Conservation (phyloP, 2,113 vertebrate genomes). For the Rhinoderma darwinii region DNA sequence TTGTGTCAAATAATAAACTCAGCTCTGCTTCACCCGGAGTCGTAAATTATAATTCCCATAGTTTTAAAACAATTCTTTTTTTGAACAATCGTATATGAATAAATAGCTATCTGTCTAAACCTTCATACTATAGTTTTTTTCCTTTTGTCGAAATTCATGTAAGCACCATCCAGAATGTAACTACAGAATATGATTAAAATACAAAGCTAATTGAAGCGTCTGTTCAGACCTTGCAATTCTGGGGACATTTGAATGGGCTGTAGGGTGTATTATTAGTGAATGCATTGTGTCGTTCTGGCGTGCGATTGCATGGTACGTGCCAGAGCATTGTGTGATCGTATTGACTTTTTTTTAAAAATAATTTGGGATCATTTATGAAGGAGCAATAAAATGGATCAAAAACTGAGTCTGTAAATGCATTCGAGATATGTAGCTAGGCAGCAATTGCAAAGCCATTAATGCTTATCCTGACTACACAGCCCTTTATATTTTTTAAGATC, state of each 20-base stretch:
- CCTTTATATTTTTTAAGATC: slow-evolving; percentile 11
- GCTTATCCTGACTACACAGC: neutral
- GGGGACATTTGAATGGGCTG: slow-evolving; percentile 14
- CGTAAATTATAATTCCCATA: neutral
- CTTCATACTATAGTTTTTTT: neutral
- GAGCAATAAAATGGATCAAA: slow-evolving; percentile 28
- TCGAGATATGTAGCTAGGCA: slow-evolving; percentile 14
- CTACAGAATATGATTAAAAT: slow-evolving; percentile 24
- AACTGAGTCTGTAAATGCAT: slow-evolving; percentile 24
- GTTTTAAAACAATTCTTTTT: neutral
- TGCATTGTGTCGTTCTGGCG: slow-evolving; percentile 18
- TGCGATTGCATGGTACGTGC: neutral
- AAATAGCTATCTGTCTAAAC: neutral
- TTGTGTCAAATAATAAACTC: neutral
- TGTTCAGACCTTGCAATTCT: slow-evolving; percentile 5
- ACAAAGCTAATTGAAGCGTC: neutral
- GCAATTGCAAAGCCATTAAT: slow-evolving; percentile 20
- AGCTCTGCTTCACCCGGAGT: neutral
- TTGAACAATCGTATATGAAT: neutral
- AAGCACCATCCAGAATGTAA: neutral
- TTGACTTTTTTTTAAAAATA: slow-evolving; percentile 31
- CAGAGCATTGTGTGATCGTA: slow-evolving; percentile 40
- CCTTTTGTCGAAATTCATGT: neutral
- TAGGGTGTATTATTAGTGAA: slow-evolving; percentile 21
- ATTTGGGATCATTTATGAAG: slow-evolving; percentile 36